Conservation (phyloP, 2,888 invertebrate species). For the Volucella bombylans region DNA sequence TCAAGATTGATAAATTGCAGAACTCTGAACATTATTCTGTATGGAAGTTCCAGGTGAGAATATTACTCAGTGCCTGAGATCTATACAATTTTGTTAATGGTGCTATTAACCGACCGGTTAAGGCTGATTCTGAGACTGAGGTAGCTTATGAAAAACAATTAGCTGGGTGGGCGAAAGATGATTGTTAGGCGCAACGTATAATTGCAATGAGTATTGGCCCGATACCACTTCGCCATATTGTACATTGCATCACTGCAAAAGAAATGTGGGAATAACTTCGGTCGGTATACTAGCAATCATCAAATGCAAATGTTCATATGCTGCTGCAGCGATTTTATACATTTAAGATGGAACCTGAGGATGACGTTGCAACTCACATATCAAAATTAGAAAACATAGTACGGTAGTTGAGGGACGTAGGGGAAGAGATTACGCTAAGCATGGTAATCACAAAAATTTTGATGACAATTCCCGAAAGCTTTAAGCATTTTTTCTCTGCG, state of each 20-base stretch:
- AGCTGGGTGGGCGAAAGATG: background rate
- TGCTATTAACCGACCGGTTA: background rate
- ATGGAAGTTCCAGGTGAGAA: background rate
- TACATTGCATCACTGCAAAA: background rate
- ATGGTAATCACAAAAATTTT: slow-evolving; percentile 74
- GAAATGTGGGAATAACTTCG: too few species aligned
- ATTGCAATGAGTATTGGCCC: background rate
- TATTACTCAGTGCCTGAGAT: background rate
- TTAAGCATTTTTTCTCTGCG: slow-evolving; percentile 69
- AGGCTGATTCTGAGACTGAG: slow-evolving; percentile 11
- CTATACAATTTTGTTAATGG: background rate
- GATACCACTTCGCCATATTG: slow-evolving; percentile 3
- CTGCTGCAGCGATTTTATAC: slow-evolving; percentile 75
- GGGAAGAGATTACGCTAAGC: slow-evolving; percentile 58
- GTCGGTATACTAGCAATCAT: slow-evolving; percentile 76
- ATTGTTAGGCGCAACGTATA: slow-evolving; percentile 1
- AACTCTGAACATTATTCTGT: background rate
- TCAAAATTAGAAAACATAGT: slow-evolving; percentile 46
- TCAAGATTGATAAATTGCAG: background rate
- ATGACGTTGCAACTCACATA: slow-evolving; percentile 59
- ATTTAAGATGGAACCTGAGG: slow-evolving; percentile 51
- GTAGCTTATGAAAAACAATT: background rate
- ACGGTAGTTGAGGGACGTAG: slow-evolving; percentile 53
- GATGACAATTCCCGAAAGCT: slow-evolving; percentile 73
- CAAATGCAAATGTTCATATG: slow-evolving; percentile 76